phyloP scores from a whole-genome alignment of 2,888 invertebrate genomes.

The Aethes cnicana region DNA sequence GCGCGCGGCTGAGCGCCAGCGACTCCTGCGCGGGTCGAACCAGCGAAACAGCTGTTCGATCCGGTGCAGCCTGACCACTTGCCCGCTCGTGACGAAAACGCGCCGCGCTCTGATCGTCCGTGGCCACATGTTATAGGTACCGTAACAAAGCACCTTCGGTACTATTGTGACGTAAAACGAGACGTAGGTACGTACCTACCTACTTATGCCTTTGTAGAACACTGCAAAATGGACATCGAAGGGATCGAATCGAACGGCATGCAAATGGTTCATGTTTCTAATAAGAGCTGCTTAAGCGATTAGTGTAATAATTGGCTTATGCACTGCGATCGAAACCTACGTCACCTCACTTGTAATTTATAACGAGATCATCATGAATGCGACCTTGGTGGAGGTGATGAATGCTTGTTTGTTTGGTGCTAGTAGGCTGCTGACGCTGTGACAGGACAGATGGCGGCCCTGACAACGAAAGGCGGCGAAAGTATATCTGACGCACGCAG shows the following conservation, averaged over 20 bases:
- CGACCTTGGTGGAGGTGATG: slow-evolving; percentile 58
- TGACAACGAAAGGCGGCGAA: slow-evolving; percentile 75
- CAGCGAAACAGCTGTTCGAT: slow-evolving; percentile 64
- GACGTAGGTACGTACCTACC: too few species aligned
- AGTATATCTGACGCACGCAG: slow-evolving; percentile 62
- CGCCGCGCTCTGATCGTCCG: slow-evolving; percentile 46
- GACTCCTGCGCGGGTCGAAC: slow-evolving; percentile 27
- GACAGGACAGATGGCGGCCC: slow-evolving; percentile 53
- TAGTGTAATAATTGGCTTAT: slow-evolving; percentile 13
- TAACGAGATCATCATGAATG: slow-evolving; percentile 19
- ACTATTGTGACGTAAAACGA: slow-evolving; percentile 51
- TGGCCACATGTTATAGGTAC: slow-evolving; percentile 45
- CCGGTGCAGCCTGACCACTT: slow-evolving; percentile 40
- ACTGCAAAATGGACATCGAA: too few species aligned
- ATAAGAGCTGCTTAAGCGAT: too few species aligned
- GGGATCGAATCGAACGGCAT: too few species aligned
- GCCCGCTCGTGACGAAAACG: slow-evolving; percentile 51
- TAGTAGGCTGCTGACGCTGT: not conserved
- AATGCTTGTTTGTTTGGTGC: slow-evolving; percentile 37
- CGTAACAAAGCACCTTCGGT: slow-evolving; percentile 52
- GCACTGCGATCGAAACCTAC: slow-evolving; percentile 12
- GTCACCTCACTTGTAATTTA: not conserved
- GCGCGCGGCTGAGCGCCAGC: slow-evolving; percentile 7
- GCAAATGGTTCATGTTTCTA: too few species aligned
- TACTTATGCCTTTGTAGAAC: too few species aligned